phyloP scores from a whole-genome alignment of 1,140 invertebrate species.

The Neomicropteryx cornuta region DNA sequence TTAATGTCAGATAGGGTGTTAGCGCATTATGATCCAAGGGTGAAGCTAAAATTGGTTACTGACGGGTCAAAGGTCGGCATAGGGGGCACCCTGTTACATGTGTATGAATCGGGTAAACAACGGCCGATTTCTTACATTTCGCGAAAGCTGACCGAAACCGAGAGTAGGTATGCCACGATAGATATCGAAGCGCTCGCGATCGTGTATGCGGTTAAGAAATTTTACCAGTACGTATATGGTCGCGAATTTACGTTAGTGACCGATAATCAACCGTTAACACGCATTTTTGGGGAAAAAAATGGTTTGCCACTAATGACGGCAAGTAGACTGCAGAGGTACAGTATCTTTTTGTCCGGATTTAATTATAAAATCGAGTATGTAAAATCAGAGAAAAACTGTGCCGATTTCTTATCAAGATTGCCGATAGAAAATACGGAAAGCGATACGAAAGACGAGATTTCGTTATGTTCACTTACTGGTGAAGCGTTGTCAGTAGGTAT shows the following conservation, averaged over 20 bases:
- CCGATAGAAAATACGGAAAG: conserved; percentile 3
- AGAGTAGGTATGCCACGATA: conserved; percentile 37
- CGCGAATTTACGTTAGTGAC: conserved; percentile 32
- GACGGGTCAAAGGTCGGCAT: too few species aligned
- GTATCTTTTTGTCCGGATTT: conserved; percentile 22
- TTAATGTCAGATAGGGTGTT: background rate
- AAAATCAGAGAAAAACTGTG: conserved; percentile 15
- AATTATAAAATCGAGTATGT: conserved; percentile 24
- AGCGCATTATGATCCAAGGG: background rate
- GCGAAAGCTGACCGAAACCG: conserved; percentile 24
- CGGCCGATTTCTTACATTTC: conserved; percentile 34
- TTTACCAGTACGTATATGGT: conserved; percentile 41
- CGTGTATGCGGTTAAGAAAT: conserved; percentile 39
- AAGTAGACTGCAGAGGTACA: conserved; percentile 23
- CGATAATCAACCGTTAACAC: conserved; percentile 36
- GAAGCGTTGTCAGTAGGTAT: too few species aligned
- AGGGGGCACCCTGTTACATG: too few species aligned
- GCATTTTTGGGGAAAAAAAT: conserved; percentile 27
- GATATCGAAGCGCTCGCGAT: conserved; percentile 44
- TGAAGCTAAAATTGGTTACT: too few species aligned
- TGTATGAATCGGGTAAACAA: too few species aligned
- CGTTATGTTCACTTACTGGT: too few species aligned
- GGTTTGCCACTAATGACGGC: conserved; percentile 21
- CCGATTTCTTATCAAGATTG: conserved; percentile 21
- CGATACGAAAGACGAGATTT: too few species aligned